These are phyloP conservation scores for Mimachlamys varia DNA, from an alignment of 2,888 invertebrate species.

Conservation along the genomic window DNA sequence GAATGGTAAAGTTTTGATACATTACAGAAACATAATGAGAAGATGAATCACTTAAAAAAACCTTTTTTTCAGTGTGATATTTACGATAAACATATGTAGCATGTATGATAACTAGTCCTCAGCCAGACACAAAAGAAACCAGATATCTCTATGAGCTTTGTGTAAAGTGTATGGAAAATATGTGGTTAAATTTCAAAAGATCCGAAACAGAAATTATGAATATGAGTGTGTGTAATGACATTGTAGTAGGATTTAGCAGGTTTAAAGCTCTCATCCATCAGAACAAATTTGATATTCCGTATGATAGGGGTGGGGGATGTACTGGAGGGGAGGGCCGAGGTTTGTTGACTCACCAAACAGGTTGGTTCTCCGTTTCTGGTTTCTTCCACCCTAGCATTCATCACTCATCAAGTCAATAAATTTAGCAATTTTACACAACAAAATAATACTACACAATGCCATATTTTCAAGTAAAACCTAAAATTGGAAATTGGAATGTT, in stretches of 20 bases:
- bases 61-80: neutral
- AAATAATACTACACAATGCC: neutral
- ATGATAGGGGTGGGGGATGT: neutral
- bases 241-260: neutral
- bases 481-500: neutral
- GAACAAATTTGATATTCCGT: neutral
- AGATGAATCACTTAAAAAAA: neutral
- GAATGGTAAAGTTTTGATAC: neutral
- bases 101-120: neutral
- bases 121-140: neutral
- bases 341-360: constrained; percentile 16
- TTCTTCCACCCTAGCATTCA: neutral
- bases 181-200: constrained; percentile 21
- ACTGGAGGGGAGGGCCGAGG: neutral
- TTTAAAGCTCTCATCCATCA: neutral
- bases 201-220: neutral
- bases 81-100: neutral
- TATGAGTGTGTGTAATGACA: neutral
- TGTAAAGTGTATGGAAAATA: constrained; percentile 13
- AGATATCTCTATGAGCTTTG: neutral
- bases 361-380: neutral
- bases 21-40: neutral
- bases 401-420: neutral
- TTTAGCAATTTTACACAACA: neutral
- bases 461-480: neutral